Percentiles rank a stretch among this genome's conserved stretches.
phyloP scores from a whole-genome alignment of 2,888 invertebrate species.

The Noctua fimbriata region DNA sequence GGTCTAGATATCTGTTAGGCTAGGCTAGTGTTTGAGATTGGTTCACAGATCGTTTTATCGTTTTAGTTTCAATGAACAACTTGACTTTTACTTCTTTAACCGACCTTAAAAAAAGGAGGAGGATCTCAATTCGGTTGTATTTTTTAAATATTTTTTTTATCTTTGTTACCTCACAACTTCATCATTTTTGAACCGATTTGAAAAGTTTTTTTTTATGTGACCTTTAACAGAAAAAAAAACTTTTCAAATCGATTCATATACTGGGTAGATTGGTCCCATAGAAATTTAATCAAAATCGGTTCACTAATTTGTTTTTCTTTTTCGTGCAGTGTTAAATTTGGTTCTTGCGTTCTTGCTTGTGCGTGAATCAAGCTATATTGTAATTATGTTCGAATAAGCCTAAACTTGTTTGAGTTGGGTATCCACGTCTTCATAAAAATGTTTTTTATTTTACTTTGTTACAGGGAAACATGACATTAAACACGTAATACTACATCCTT shows the following conservation, averaged over 20 bases:
- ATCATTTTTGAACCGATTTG: no score
- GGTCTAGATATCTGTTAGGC: not conserved
- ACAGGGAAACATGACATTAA: slow-evolving; percentile 1
- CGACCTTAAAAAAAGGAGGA: no score
- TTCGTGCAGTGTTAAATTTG: not conserved
- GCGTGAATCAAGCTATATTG: not conserved
- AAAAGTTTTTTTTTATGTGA: no score
- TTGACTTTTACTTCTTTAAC: no score
- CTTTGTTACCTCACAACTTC: no score
- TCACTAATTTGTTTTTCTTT: no score
- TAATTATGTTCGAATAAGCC: not conserved
- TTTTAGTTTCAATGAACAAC: not conserved
- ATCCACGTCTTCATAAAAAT: not conserved
- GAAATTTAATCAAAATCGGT: no score
- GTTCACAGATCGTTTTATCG: not conserved
- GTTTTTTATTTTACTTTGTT: not conserved
- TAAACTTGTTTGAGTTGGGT: not conserved
- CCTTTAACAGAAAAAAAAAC: no score
- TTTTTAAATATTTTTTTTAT: no score
- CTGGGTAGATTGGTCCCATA: no score
- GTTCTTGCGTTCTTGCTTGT: not conserved
- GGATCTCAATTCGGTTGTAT: no score
- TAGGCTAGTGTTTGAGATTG: slow-evolving; percentile 3
- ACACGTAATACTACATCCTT: slow-evolving; percentile 8
- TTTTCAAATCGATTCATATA: no score